Percentiles rank a stretch among this genome's conserved stretches.
Conservation (phyloP, 2,797 vertebrate species). For the Cyprinella venusta region DNA sequence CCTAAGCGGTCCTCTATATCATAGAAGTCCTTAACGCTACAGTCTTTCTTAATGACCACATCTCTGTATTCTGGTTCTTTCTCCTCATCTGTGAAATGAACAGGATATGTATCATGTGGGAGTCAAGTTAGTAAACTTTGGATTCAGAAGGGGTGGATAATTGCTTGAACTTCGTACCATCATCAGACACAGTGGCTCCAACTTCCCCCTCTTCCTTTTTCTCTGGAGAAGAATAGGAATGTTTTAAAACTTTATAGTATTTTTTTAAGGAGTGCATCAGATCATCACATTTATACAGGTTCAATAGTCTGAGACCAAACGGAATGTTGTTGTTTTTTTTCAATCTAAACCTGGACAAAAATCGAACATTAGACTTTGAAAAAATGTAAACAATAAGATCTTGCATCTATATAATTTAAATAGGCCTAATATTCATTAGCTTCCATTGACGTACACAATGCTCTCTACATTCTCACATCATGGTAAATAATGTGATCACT, state of each 20-base stretch:
- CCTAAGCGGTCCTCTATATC: slow-evolving; percentile 95
- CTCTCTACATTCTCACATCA: background rate
- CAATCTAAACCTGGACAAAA: background rate
- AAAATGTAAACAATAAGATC: background rate
- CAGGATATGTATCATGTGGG: slow-evolving; percentile 9
- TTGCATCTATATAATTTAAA: background rate
- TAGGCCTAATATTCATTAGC: background rate
- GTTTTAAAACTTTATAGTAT: background rate
- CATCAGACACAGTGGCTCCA: slow-evolving; percentile 78
- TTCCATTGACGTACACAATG: background rate
- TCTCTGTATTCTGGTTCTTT: slow-evolving; percentile 89
- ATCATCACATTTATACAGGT: background rate
- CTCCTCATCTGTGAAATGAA: slow-evolving; percentile 77
- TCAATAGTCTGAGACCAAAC: background rate
- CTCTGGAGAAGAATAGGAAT: slow-evolving; percentile 69
- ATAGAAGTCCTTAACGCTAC: slow-evolving; percentile 92
- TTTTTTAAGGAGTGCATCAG: background rate
- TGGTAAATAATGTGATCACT: background rate
- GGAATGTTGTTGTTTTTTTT: background rate
- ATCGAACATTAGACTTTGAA: background rate
- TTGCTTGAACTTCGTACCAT: slow-evolving; percentile 77
- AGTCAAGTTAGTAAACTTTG: slow-evolving; percentile 7
- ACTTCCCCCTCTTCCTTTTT: slow-evolving; percentile 79
- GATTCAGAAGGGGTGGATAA: background rate
- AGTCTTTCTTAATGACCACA: slow-evolving; percentile 83